A percentile compares a stretch with the other conserved stretches of the same genome.
phyloP scores from a whole-genome alignment of 2,797 vertebrate species.

The Pelobates cultripes region DNA sequence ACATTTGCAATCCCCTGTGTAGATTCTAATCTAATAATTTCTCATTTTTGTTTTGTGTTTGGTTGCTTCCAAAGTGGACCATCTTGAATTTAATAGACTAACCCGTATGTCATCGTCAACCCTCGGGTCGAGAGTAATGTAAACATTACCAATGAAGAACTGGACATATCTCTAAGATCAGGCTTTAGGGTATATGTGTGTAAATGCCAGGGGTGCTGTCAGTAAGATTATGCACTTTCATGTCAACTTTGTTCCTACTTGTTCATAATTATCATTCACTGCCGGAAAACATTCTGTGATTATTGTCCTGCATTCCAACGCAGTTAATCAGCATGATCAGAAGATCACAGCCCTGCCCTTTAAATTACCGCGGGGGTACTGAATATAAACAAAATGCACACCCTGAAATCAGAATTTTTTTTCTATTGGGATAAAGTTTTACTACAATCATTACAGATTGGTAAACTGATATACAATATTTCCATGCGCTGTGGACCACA shows the following conservation, averaged over 20 bases:
- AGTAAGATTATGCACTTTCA: constrained; percentile 32
- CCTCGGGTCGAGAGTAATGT: no score
- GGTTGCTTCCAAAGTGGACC: no score
- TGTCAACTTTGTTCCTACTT: constrained; percentile 35
- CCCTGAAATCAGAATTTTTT: neutral
- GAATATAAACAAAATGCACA: neutral
- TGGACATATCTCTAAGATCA: neutral
- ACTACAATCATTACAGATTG: no score
- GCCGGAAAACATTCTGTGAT: neutral
- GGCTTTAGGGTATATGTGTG: constrained; percentile 12
- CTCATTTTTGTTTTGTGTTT: no score
- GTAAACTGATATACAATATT: no score
- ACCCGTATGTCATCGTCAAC: no score
- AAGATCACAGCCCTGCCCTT: neutral
- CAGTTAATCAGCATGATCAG: constrained; percentile 14
- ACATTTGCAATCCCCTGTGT: no score
- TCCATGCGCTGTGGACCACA: no score
- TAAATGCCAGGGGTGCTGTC: constrained; percentile 11
- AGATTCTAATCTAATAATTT: no score
- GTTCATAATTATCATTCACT: constrained; percentile 25
- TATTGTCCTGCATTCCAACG: constrained; percentile 16
- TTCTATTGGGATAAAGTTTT: neutral
- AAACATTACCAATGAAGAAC: no score
- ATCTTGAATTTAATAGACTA: no score
- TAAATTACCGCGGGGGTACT: neutral